Evolutionary conservation across 2,113 vertebrate genomes (phyloP).

Genomic region (Cettia cetti): DNA sequence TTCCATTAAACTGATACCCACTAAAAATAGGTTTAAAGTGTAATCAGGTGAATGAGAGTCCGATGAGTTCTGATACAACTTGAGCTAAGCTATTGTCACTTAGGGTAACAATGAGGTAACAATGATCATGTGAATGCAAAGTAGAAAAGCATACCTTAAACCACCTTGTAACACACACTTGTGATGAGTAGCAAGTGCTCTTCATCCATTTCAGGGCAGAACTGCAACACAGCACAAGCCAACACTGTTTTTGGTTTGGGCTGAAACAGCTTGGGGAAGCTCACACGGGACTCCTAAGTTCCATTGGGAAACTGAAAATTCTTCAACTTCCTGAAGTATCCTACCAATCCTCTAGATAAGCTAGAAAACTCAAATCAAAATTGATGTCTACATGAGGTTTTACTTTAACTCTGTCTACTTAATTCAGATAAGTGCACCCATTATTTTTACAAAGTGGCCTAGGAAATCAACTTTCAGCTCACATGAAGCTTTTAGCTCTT

Average conservation of each 20-base stretch:
- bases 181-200: background rate
- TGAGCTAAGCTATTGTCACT: background rate
- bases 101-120: background rate
- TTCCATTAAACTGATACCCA: background rate
- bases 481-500: background rate
- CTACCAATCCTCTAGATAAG: background rate
- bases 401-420: background rate
- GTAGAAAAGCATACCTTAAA: background rate
- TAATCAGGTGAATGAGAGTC: background rate
- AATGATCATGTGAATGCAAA: background rate
- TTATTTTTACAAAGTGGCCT: background rate
- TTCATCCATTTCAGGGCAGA: background rate
- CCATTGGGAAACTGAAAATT: background rate
- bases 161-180: background rate
- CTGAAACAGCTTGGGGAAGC: background rate
- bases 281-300: accelerated
- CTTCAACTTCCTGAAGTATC: background rate
- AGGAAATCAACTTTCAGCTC: background rate
- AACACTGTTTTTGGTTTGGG: background rate
- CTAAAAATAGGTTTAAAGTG: background rate
- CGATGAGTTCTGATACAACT: background rate
- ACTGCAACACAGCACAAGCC: background rate
- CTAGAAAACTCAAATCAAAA: background rate
- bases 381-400: background rate
- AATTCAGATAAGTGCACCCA: background rate